Base-by-base conservation (phyloP, 2,888 invertebrate genomes). In the Meghimatium bilineatum region DNA sequence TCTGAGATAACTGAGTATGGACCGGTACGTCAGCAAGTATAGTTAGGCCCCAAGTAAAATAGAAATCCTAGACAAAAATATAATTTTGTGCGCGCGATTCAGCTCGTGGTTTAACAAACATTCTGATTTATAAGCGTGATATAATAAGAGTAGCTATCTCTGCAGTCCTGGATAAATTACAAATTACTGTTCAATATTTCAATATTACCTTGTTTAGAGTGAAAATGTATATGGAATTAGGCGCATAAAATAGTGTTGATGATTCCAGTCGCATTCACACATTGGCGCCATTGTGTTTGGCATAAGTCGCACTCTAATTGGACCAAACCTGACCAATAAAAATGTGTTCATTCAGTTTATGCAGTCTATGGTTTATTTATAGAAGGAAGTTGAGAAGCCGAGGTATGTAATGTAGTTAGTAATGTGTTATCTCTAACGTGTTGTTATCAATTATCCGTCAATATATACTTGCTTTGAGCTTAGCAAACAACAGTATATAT, bases 271-370 rank as follows among this genome's bases (percentile, higher is more conserved):
- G 14, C 72, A 75, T 84, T 84, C 84, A 80, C 80, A 84, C 80
- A 36, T 84, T 84, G 80, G 84, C 84, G 80, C 80, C 84, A 84
- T 84, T 84, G 84, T 74, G 63, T 72, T 44, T 38, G 71, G 71
- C 69, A 60, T 71, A 78, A 71, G 71, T 79, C 12, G 72, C 29
- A 44, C n/a, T 79, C 20, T 44, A 26, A 79, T 72, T 83, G 79
- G 78, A 49, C 67, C 49, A 79, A 79, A 72, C 1, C 71, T 63
- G 49, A 49, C 83, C 77, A 79, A 83, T 83, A 32, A 74, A 26
- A 66, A 17, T n/a, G n/a, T 8, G 26, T 0, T 52, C 6, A 29
- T 23, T 26, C 71, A 34, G 60, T 82, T 60, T 29, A 66, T 76
- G 82, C 77, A 76, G 82, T 32, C 44, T 49, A 32, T 34, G 44